Evolutionary conservation across 2,113 vertebrate species (phyloP).

Genomic region (Microtus oregoni): DNA sequence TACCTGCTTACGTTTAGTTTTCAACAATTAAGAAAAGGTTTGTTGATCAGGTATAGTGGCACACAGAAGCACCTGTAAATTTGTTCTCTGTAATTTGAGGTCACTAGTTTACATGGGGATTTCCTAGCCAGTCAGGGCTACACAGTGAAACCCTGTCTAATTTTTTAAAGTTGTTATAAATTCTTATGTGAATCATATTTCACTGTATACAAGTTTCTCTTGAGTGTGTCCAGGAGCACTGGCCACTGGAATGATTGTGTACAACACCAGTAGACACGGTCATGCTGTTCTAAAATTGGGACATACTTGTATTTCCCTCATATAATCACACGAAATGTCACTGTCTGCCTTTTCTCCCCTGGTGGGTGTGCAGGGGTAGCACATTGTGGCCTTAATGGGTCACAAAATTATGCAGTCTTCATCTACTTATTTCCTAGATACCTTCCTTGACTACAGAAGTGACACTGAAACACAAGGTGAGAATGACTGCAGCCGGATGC

Average conservation of each 20-base stretch:
- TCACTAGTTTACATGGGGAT: neutral
- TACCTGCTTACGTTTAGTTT: neutral
- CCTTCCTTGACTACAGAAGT: neutral
- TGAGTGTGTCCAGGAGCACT: neutral
- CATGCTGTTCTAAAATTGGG: neutral
- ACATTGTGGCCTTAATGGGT: neutral
- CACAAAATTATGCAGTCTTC: neutral
- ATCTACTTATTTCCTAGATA: neutral
- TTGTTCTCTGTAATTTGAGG: neutral
- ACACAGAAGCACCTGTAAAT: neutral
- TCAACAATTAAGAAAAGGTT: neutral
- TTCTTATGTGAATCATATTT: neutral
- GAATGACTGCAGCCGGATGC: neutral
- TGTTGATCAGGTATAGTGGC: neutral
- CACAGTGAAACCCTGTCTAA: neutral
- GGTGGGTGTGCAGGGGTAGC: neutral
- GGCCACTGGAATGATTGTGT: neutral
- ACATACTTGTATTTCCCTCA: neutral
- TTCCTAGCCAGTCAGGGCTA: neutral
- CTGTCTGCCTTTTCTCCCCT: neutral
- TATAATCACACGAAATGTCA: neutral
- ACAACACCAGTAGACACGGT: neutral
- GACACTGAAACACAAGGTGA: neutral
- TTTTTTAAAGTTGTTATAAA: too few species aligned
- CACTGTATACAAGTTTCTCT: neutral